Percentiles rank a stretch among this genome's conserved stretches.
These are phyloP conservation scores for Leptobrachium leishanense DNA, from an alignment of 2,113 vertebrate species.

Conservation along the genomic window DNA sequence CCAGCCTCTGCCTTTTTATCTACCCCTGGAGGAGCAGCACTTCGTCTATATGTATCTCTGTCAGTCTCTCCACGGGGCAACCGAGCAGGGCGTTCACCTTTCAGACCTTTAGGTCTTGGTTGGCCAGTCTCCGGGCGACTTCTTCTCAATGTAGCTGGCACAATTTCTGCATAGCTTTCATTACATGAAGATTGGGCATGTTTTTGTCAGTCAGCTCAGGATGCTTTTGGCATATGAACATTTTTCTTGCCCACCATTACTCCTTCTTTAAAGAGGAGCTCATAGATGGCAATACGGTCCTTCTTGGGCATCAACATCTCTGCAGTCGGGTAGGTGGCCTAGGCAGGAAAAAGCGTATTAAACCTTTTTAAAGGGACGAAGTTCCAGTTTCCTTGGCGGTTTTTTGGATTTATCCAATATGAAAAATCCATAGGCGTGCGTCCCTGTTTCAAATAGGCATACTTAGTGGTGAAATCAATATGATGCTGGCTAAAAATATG, in stretches of 20 bases:
- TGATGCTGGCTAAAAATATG: too few species aligned
- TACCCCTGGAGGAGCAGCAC: slow-evolving; percentile 70
- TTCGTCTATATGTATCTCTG: background rate
- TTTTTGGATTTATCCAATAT: too few species aligned
- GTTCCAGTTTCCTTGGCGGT: too few species aligned
- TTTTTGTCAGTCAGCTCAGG: slow-evolving; percentile 95
- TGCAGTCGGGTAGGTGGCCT: slow-evolving; percentile 55
- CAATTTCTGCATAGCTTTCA: slow-evolving; percentile 99
- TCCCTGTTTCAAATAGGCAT: too few species aligned
- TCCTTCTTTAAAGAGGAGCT: slow-evolving; percentile 98
- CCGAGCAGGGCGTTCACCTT: background rate
- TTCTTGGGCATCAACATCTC: slow-evolving; percentile 99
- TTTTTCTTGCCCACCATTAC: slow-evolving; percentile 99
- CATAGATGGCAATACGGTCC: slow-evolving; percentile 96
- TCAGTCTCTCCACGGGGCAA: background rate
- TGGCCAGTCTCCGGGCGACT: slow-evolving; percentile 93
- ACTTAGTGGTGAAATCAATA: too few species aligned
- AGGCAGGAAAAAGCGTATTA: slow-evolving; percentile 68
- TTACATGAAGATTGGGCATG: slow-evolving; percentile 95
- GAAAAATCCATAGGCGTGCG: too few species aligned
- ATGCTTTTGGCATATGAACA: slow-evolving; percentile 90
- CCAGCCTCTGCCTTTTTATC: slow-evolving; percentile 98
- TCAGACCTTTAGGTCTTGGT: slow-evolving; percentile 90
- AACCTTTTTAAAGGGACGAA: too few species aligned
- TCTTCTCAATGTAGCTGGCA: slow-evolving; percentile 91